These are phyloP conservation scores for Aethina tumida DNA, from an alignment of 1,140 invertebrate species.

Conservation along the genomic window DNA sequence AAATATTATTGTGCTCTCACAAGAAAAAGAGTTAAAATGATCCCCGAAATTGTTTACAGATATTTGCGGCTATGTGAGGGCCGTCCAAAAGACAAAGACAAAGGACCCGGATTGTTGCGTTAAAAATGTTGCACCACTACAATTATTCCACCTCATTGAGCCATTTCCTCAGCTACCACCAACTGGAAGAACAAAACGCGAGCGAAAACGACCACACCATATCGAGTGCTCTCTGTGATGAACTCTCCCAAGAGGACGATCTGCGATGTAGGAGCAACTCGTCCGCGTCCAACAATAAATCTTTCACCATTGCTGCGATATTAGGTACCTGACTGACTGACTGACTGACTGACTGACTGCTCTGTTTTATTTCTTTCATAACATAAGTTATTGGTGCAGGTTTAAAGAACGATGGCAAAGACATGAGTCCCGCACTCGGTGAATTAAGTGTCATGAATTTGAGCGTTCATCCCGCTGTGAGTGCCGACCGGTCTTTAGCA, in stretches of 20 bases:
- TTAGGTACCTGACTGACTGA: too few species aligned
- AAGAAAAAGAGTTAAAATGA: too few species aligned
- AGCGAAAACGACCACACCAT: slow-evolving; percentile 23
- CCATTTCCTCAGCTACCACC: slow-evolving; percentile 32
- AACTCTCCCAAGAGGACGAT: slow-evolving; percentile 23
- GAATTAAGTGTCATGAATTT: slow-evolving; percentile 31
- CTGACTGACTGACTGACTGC: slow-evolving; percentile 30
- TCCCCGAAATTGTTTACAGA: too few species aligned
- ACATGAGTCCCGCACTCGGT: slow-evolving; percentile 14
- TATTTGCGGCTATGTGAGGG: too few species aligned
- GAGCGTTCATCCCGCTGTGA: slow-evolving; percentile 22
- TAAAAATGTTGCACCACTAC: slow-evolving; percentile 31
- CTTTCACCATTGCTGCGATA: slow-evolving; percentile 74
- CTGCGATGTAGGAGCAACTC: slow-evolving; percentile 24
- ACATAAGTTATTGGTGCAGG: background rate
- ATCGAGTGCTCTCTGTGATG: slow-evolving; percentile 21
- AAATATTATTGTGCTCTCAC: background rate
- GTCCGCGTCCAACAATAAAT: slow-evolving; percentile 40
- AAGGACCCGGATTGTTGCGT: slow-evolving; percentile 1
- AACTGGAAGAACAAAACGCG: slow-evolving; percentile 24
- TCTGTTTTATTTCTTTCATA: background rate
- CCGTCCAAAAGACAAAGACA: slow-evolving; percentile 1
- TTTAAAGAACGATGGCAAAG: slow-evolving; percentile 3
- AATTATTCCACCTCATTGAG: slow-evolving; percentile 32
- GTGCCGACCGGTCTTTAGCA: slow-evolving; percentile 16